Evolutionary conservation across 2,888 invertebrate species (phyloP).

Genomic region (Chirona hameri): DNA sequence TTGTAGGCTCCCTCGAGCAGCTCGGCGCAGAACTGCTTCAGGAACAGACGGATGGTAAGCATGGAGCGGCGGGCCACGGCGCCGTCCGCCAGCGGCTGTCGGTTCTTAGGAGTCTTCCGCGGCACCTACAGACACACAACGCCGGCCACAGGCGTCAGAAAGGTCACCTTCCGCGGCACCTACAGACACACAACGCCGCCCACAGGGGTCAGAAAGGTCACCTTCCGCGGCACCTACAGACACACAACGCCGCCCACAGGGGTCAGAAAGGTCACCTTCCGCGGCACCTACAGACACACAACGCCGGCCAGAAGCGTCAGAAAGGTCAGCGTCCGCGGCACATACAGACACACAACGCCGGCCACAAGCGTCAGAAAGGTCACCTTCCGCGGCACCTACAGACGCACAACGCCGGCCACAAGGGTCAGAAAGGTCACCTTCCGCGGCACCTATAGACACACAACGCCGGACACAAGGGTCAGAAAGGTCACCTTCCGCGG

Average conservation of each 20-base stretch:
- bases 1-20: slow-evolving; percentile 91
- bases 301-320: slow-evolving; percentile 39
- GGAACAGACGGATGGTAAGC: slow-evolving; percentile 78
- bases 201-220: slow-evolving; percentile 39
- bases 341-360: too few relatives aligned
- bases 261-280: slow-evolving; percentile 51
- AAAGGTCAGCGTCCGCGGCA: too few relatives aligned
- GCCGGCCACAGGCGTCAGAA: slow-evolving; percentile 39
- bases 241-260: slow-evolving; percentile 38
- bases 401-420: too few relatives aligned
- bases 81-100: slow-evolving; percentile 62
- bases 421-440: too few relatives aligned
- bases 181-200: slow-evolving; percentile 41
- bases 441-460: too few relatives aligned
- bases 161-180: slow-evolving; percentile 59
- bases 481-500: too few relatives aligned
- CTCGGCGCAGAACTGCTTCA: slow-evolving; percentile 91
- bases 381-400: too few relatives aligned
- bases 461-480: too few relatives aligned
- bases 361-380: too few relatives aligned
- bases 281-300: slow-evolving; percentile 50
- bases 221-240: slow-evolving; percentile 55
- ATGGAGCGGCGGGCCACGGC: slow-evolving; percentile 73
- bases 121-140: slow-evolving; percentile 49
- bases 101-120: slow-evolving; percentile 70